phyloP scores from a whole-genome alignment of 2,888 invertebrate species.

The Hemithea aestivaria region DNA sequence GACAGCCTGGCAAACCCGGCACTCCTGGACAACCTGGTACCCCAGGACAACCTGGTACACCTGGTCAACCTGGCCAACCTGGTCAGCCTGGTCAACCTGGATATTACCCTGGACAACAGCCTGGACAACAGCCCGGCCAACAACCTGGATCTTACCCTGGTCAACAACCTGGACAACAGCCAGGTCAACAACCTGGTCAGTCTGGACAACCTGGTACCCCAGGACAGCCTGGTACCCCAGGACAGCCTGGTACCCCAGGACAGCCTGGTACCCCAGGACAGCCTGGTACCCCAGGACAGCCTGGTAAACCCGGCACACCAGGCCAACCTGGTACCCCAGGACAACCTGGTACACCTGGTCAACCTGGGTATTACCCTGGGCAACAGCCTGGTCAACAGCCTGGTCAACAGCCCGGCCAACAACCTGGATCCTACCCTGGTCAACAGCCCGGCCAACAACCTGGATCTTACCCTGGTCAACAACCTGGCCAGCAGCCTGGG shows the following conservation, averaged over 20 bases:
- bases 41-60: conserved; percentile 22
- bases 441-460: conserved; percentile 20
- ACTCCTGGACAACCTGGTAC: conserved; percentile 28
- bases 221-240: conserved; percentile 23
- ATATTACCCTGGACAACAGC: too few relatives aligned
- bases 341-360: conserved; percentile 20
- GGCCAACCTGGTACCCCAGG: conserved; percentile 23
- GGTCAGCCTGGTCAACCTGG: conserved; percentile 24
- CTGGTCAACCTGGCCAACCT: conserved; percentile 17
- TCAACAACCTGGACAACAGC: conserved; percentile 1
- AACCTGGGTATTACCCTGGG: conserved; percentile 13
- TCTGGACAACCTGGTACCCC: conserved; percentile 13
- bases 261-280: conserved; percentile 21
- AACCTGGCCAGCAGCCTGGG: conserved; percentile 13
- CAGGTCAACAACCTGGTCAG: conserved; percentile 30
- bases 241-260: conserved; percentile 29
- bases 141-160: conserved; percentile 9
- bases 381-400: conserved; percentile 15
- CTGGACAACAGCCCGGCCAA: conserved; percentile 30
- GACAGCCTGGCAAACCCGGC: conserved; percentile 28
- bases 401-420: conserved; percentile 22
- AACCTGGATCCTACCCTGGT: conserved; percentile 15
- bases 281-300: conserved; percentile 19
- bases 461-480: conserved; percentile 22
- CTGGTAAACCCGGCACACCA: conserved; percentile 30